These are phyloP conservation scores for Oryzias melastigma DNA, from an alignment of 2,113 vertebrate species.

Conservation along the genomic window DNA sequence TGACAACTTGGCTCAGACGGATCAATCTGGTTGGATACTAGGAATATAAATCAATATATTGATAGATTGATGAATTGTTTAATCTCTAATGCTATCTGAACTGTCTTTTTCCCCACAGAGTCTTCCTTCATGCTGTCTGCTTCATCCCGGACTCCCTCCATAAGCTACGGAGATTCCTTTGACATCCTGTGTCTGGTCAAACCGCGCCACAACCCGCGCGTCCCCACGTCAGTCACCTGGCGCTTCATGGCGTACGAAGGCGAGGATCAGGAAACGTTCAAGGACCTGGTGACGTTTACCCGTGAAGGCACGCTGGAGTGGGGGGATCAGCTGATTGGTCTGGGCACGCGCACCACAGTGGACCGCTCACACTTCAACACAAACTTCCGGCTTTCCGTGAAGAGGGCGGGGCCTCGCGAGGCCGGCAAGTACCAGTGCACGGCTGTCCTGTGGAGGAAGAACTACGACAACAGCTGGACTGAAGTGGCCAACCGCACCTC, in stretches of 20 bases:
- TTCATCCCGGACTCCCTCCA: constrained; percentile 90
- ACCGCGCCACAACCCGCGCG: constrained; percentile 86
- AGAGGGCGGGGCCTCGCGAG: constrained; percentile 87
- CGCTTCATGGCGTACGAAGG: constrained; percentile 85
- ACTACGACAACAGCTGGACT: constrained; percentile 90
- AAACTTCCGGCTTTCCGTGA: constrained; percentile 92
- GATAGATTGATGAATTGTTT: not conserved
- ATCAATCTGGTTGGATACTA: too few species aligned
- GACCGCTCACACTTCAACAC: constrained; percentile 91
- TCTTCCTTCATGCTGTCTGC: constrained; percentile 91
- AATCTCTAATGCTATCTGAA: constrained; percentile 12
- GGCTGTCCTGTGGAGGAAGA: constrained; percentile 88
- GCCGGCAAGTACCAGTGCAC: constrained; percentile 95
- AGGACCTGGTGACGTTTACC: constrained; percentile 92
- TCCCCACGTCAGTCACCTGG: constrained; percentile 91
- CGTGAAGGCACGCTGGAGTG: constrained; percentile 91
- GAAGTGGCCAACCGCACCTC: constrained; percentile 89
- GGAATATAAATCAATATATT: too few species aligned
- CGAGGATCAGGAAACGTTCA: constrained; percentile 79
- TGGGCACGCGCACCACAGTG: constrained; percentile 89
- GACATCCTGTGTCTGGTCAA: constrained; percentile 96
- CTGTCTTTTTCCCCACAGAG: constrained; percentile 70
- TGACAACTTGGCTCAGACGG: too few species aligned
- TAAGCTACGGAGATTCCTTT: constrained; percentile 91
- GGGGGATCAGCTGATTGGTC: constrained; percentile 82